phyloP scores from a whole-genome alignment of 2,797 vertebrate genomes.

The Ptychobarbus kaznakovi region DNA sequence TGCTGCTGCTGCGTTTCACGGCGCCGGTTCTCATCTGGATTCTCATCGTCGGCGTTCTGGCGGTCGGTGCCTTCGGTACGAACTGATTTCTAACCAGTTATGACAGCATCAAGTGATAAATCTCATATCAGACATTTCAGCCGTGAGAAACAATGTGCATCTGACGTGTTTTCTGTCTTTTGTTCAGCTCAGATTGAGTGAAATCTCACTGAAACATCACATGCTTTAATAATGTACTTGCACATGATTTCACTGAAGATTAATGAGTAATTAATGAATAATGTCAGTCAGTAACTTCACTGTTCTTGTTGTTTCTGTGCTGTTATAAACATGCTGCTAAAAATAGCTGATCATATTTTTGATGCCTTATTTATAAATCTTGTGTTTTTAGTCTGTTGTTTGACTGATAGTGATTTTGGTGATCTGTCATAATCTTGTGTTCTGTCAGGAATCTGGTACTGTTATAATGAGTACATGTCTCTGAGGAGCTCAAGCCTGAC shows the following conservation, averaged over 20 bases:
- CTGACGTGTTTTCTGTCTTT: background rate
- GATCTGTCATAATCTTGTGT: background rate
- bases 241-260: background rate
- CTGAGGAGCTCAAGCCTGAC: slow-evolving; percentile 66
- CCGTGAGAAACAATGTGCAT: background rate
- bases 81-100: background rate
- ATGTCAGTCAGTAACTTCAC: background rate
- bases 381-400: background rate
- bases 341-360: background rate
- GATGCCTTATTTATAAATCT: background rate
- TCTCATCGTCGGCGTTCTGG: slow-evolving; percentile 84
- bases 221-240: background rate
- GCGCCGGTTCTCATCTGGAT: slow-evolving; percentile 86
- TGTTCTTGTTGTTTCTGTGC: background rate
- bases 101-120: background rate
- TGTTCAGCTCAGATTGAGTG: background rate
- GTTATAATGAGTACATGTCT: slow-evolving; percentile 82
- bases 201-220: background rate
- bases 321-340: background rate
- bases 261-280: background rate
- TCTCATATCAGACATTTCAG: background rate
- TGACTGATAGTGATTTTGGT: background rate
- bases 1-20: slow-evolving; percentile 84
- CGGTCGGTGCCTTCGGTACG: slow-evolving; percentile 83
- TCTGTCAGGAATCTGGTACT: slow-evolving; percentile 86